Percentiles rank a stretch among this genome's conserved stretches.
Evolutionary conservation across 1,140 invertebrate genomes (phyloP).

Genomic region (Stegodyphus dumicola): DNA sequence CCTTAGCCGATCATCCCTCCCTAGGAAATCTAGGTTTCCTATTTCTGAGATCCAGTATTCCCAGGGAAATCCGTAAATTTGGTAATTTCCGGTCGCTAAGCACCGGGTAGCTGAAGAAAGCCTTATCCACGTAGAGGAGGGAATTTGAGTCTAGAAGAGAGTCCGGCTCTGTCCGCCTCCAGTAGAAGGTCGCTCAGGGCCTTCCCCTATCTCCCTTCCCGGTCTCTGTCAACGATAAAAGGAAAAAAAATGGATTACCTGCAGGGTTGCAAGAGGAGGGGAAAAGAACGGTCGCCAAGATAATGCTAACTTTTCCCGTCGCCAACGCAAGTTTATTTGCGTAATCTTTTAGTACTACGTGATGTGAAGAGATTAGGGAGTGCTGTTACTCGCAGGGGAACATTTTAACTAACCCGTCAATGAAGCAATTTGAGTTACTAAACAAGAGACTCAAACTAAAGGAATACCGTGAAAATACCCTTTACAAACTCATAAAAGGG

Average conservation of each 20-base stretch:
- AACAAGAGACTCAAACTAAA: too few species aligned
- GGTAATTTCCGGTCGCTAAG: too few species aligned
- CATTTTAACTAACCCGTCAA: too few species aligned
- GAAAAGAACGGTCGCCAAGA: background rate
- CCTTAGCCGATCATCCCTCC: too few species aligned
- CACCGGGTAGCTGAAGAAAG: too few species aligned
- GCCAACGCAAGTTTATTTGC: background rate
- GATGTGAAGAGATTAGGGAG: background rate
- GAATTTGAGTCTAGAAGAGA: background rate
- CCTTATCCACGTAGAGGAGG: background rate
- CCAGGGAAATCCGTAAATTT: too few species aligned
- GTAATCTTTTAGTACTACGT: background rate
- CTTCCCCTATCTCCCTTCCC: background rate
- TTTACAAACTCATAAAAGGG: too few species aligned
- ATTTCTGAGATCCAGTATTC: too few species aligned
- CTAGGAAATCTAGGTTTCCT: too few species aligned
- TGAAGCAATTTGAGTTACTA: too few species aligned
- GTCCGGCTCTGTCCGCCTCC: background rate
- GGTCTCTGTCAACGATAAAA: constrained; percentile 37
- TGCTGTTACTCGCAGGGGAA: too few species aligned
- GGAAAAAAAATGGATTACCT: constrained; percentile 25
- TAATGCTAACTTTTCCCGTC: background rate
- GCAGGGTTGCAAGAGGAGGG: constrained; percentile 32
- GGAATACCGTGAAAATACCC: too few species aligned
- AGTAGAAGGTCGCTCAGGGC: background rate